Evolutionary conservation across 2,888 invertebrate genomes (phyloP).

Genomic region (Gortyna flavago): DNA sequence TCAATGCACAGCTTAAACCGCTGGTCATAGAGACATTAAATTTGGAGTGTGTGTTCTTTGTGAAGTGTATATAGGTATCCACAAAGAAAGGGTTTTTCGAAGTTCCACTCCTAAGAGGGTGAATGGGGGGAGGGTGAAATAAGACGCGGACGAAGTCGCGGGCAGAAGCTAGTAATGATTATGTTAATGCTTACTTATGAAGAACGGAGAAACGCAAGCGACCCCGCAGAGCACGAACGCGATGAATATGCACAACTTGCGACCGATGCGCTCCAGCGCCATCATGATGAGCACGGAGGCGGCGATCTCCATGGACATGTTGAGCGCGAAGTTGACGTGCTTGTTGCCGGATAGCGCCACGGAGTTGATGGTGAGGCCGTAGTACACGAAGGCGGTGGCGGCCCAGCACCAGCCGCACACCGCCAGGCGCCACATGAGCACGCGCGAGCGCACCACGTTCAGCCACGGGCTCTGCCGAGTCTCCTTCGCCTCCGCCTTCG

Average conservation of each 20-base stretch:
- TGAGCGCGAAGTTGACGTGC: constrained; percentile 92
- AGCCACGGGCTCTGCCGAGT: constrained; percentile 71
- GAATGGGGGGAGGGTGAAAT: no score
- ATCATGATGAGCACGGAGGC: constrained; percentile 86
- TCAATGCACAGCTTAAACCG: no score
- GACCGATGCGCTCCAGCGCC: constrained; percentile 84
- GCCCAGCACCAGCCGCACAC: constrained; percentile 91
- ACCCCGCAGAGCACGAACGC: constrained; percentile 82
- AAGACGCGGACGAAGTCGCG: no score
- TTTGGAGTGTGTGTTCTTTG: no score
- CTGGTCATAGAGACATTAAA: no score
- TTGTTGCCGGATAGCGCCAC: constrained; percentile 93
- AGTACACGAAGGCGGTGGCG: constrained; percentile 94
- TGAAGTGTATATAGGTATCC: no score
- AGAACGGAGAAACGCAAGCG: constrained; percentile 81
- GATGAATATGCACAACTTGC: constrained; percentile 80
- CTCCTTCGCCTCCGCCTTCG: constrained; percentile 50
- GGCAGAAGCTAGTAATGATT: no score
- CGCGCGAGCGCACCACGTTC: constrained; percentile 75
- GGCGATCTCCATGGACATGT: constrained; percentile 87
- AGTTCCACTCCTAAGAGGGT: no score
- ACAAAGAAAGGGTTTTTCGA: no score
- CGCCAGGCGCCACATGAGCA: constrained; percentile 77
- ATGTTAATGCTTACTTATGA: constrained; percentile 74
- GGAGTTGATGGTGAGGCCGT: constrained; percentile 94